Evolutionary conservation across 2,888 invertebrate species (phyloP).

Genomic region (Sericinus montela): DNA sequence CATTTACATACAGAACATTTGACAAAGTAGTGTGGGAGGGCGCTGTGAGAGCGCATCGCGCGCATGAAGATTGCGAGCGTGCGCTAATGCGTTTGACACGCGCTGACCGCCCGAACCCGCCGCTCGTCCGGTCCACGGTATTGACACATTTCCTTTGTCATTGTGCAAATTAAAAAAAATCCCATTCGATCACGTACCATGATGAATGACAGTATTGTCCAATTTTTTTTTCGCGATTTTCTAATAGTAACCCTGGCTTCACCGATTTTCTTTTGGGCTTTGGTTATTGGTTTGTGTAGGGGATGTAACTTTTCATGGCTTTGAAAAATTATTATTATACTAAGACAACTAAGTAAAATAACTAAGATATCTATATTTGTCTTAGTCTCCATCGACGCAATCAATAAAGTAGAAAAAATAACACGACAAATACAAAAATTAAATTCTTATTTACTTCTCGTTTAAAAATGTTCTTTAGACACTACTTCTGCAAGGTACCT

Average conservation of each 20-base stretch:
- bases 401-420: too few species aligned
- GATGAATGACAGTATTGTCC: neutral
- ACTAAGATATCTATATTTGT: too few species aligned
- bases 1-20: neutral
- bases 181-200: neutral
- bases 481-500: neutral
- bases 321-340: too few species aligned
- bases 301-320: too few species aligned
- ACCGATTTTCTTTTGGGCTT: too few species aligned
- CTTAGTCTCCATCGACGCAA: too few species aligned
- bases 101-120: slow-evolving; percentile 29
- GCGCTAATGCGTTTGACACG: slow-evolving; percentile 44
- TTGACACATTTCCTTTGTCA: slow-evolving; percentile 17
- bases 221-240: neutral
- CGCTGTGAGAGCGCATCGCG: slow-evolving; percentile 19
- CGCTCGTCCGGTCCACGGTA: slow-evolving; percentile 11
- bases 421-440: too few species aligned
- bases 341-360: too few species aligned
- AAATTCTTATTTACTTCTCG: too few species aligned
- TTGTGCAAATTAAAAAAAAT: slow-evolving; percentile 15
- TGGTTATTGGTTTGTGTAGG: too few species aligned
- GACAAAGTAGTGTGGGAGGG: neutral
- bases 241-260: too few species aligned
- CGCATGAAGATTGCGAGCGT: slow-evolving; percentile 19
- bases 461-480: too few species aligned